These are phyloP conservation scores for Pseudomyrmex sp. DNA, from an alignment of 1,140 invertebrate genomes.

Conservation along the genomic window DNA sequence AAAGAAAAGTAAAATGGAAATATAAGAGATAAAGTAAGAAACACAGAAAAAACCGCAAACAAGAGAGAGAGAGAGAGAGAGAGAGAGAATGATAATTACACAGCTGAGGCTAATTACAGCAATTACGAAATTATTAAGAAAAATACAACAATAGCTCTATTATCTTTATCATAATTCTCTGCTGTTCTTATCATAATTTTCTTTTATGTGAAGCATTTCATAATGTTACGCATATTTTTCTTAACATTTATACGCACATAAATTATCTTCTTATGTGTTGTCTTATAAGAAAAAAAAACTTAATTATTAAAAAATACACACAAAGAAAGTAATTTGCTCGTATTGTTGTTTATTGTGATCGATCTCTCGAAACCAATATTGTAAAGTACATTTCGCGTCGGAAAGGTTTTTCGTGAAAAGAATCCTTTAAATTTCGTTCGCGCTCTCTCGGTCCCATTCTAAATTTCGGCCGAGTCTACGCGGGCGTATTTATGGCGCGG, in stretches of 20 bases:
- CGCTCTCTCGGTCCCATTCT: slow-evolving; percentile 21
- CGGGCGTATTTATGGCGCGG: slow-evolving; percentile 34
- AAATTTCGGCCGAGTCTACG: slow-evolving; percentile 60
- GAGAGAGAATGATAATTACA: too few species aligned
- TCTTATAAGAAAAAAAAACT: neutral
- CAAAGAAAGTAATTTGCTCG: too few species aligned
- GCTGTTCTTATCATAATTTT: too few species aligned
- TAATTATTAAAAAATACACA: neutral
- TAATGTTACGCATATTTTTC: too few species aligned
- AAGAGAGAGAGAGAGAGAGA: neutral
- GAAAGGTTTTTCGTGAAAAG: neutral
- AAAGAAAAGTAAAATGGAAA: neutral
- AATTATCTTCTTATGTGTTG: too few species aligned
- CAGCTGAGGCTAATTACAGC: too few species aligned
- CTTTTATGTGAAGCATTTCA: too few species aligned
- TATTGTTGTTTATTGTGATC: neutral
- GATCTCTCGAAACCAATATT: slow-evolving; percentile 15
- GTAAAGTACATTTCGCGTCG: neutral
- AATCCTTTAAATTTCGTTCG: slow-evolving; percentile 37
- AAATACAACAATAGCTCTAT: too few species aligned
- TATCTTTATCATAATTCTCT: too few species aligned
- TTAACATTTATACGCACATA: too few species aligned
- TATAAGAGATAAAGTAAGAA: neutral
- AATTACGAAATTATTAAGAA: neutral
- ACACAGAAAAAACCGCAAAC: neutral